phyloP scores from a whole-genome alignment of 1,140 invertebrate genomes.

The Phocides pigmalion region DNA sequence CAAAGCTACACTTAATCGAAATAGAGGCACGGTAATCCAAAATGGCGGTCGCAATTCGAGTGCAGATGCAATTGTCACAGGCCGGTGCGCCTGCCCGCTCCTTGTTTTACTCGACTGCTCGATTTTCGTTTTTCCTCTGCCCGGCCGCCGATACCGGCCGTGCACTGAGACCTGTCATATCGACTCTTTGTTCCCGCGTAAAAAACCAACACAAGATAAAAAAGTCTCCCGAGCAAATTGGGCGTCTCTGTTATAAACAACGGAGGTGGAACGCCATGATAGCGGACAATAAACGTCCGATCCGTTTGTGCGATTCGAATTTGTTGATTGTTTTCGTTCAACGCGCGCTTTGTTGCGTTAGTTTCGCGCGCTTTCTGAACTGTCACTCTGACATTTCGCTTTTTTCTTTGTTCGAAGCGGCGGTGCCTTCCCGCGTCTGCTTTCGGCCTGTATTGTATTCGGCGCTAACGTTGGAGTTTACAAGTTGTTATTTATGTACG shows the following conservation, averaged over 20 bases:
- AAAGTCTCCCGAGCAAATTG: constrained; percentile 80
- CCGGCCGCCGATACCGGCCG: constrained; percentile 66
- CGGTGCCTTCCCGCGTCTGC: constrained; percentile 33
- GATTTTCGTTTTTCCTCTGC: constrained; percentile 73
- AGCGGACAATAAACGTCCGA: constrained; percentile 80
- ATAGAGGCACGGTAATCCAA: constrained; percentile 74
- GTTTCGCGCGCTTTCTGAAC: constrained; percentile 59
- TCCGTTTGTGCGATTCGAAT: constrained; percentile 72
- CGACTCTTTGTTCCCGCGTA: constrained; percentile 74
- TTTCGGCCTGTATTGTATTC: constrained; percentile 35
- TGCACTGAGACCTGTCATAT: constrained; percentile 78
- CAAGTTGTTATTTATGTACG: constrained; percentile 60
- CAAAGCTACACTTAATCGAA: constrained; percentile 60
- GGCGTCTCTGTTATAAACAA: constrained; percentile 81
- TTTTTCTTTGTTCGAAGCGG: constrained; percentile 45
- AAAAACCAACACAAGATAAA: constrained; percentile 76
- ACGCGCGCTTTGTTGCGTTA: constrained; percentile 57
- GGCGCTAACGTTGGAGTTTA: constrained; percentile 42
- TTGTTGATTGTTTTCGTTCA: constrained; percentile 75
- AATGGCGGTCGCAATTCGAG: constrained; percentile 66
- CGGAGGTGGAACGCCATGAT: constrained; percentile 79
- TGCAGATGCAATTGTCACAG: constrained; percentile 80
- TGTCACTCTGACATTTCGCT: constrained; percentile 60
- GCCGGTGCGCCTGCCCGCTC: constrained; percentile 57
- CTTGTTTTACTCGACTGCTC: constrained; percentile 77